Conservation (phyloP, 2,888 invertebrate species). For the Andrena praecox region DNA sequence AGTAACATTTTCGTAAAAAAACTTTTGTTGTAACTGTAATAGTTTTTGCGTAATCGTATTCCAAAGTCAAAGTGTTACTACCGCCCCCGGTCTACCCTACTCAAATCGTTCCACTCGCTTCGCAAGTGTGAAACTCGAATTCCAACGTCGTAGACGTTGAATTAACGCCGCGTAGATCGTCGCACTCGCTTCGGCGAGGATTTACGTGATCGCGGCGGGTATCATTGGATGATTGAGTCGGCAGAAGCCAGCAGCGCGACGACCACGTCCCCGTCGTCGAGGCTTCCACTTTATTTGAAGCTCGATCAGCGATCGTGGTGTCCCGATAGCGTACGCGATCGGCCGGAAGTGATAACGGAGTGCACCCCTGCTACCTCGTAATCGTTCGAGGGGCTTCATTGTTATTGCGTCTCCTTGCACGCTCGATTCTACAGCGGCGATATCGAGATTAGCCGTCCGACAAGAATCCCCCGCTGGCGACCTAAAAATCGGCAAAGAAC, state of each 20-base stretch:
- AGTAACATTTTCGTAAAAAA: no score
- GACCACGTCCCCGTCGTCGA: constrained; percentile 18
- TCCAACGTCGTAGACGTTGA: no score
- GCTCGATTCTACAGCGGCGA: constrained; percentile 30
- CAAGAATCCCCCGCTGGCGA: constrained; percentile 15
- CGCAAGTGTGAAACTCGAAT: no score
- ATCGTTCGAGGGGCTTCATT: constrained; percentile 63
- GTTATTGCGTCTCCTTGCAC: constrained; percentile 45
- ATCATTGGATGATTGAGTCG: constrained; percentile 1
- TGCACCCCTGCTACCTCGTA: constrained; percentile 50
- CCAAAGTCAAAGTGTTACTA: no score
- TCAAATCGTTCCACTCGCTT: no score
- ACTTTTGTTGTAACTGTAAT: no score
- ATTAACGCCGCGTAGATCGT: background rate
- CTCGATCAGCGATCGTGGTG: constrained; percentile 60
- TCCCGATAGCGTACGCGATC: constrained; percentile 63
- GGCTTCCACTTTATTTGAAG: constrained; percentile 46
- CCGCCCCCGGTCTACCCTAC: no score
- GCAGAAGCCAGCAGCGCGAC: background rate
- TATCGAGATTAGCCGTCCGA: constrained; percentile 52
- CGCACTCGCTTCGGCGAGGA: background rate
- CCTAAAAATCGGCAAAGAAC: constrained; percentile 7
- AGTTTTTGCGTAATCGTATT: no score
- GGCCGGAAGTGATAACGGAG: constrained; percentile 69
- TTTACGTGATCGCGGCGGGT: background rate